phyloP scores from a whole-genome alignment of 2,888 invertebrate species.

The Eulithis prunata region DNA sequence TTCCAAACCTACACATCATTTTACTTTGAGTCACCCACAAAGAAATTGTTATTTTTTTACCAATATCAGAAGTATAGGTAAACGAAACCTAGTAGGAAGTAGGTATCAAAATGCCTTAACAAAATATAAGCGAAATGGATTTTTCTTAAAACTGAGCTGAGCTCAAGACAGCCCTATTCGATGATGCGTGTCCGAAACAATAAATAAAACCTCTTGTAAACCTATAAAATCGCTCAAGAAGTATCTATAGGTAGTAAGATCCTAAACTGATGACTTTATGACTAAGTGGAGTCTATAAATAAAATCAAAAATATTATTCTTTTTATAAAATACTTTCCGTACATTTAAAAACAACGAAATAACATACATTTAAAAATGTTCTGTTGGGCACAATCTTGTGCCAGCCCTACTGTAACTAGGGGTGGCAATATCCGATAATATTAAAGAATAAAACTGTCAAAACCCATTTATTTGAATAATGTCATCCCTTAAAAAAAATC shows the following conservation, averaged over 20 bases:
- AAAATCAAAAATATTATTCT: neutral
- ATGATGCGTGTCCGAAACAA: constrained; percentile 9
- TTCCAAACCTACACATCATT: too few relatives aligned
- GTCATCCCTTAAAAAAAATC: constrained; percentile 49
- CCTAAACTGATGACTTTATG: constrained; percentile 12
- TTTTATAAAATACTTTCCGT: too few relatives aligned
- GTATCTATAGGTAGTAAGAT: constrained; percentile 1
- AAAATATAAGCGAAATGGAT: too few relatives aligned
- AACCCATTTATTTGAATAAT: constrained; percentile 75
- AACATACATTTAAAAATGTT: too few relatives aligned
- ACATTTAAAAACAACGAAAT: too few relatives aligned
- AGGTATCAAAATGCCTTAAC: too few relatives aligned
- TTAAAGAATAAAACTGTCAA: constrained; percentile 76
- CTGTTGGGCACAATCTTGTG: neutral
- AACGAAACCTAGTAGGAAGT: too few relatives aligned
- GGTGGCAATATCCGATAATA: constrained; percentile 55
- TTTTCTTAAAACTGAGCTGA: neutral
- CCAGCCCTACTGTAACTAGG: constrained; percentile 33
- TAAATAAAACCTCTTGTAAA: neutral
- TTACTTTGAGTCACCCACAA: too few relatives aligned
- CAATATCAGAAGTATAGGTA: too few relatives aligned
- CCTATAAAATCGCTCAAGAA: constrained; percentile 3
- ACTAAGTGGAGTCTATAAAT: neutral
- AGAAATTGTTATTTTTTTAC: too few relatives aligned
- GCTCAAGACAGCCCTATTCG: constrained; percentile 7